A percentile compares a stretch with the other conserved stretches of the same genome.
These are phyloP conservation scores for Ailuropoda melanoleuca DNA, from an alignment of 2,113 vertebrate genomes.

Conservation along the genomic window DNA sequence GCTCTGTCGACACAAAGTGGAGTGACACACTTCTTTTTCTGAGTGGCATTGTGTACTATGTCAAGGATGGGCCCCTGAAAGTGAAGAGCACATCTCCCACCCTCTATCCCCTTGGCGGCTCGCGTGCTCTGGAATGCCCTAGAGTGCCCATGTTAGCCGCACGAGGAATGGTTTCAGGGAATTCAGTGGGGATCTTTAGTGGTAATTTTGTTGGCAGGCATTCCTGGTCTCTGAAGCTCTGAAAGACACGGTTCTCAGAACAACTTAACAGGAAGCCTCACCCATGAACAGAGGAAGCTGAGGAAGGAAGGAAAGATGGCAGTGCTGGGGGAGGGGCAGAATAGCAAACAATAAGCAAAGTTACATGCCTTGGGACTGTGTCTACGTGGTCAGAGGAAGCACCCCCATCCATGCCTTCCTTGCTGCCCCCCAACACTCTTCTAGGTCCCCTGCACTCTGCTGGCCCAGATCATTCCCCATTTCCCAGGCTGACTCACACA, in stretches of 20 bases:
- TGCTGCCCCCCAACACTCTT: neutral
- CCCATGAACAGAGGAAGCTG: conserved; percentile 75
- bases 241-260: conserved; percentile 77
- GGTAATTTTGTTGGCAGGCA: conserved; percentile 57
- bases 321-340: conserved; percentile 44
- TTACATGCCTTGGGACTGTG: neutral
- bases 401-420: neutral
- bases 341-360: conserved; percentile 63
- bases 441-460: neutral
- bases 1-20: neutral
- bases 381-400: neutral
- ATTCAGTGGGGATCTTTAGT: neutral
- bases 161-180: neutral
- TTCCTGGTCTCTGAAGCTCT: conserved; percentile 53
- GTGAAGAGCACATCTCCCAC: rapidly evolving
- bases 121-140: neutral
- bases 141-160: neutral
- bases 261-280: conserved; percentile 77
- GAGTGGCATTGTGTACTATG: neutral
- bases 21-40: neutral
- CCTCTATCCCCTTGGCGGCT: rapidly evolving
- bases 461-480: neutral
- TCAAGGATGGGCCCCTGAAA: neutral
- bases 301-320: conserved; percentile 80
- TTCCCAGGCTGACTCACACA: neutral